A percentile compares a stretch with the other conserved stretches of the same genome.
Evolutionary conservation across 2,888 invertebrate genomes (phyloP).

Genomic region (Ennomos fuscantarius): DNA sequence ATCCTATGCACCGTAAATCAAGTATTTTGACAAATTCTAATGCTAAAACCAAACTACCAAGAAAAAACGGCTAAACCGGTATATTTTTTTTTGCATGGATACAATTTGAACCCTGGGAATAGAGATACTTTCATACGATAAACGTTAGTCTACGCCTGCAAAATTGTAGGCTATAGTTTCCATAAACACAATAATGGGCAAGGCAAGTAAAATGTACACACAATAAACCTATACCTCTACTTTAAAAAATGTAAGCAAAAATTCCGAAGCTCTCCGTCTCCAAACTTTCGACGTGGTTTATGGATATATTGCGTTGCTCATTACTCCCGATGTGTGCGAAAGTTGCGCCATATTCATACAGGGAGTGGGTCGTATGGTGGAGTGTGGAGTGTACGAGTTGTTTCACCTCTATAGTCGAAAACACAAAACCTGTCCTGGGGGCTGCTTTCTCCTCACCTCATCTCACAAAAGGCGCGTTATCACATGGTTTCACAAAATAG

Average conservation of each 20-base stretch:
- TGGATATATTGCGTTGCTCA: slow-evolving; percentile 28
- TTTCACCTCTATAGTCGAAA: slow-evolving; percentile 22
- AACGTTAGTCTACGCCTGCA: too few relatives aligned
- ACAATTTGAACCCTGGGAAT: too few relatives aligned
- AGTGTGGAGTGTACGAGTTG: slow-evolving; percentile 17
- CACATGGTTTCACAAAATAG: slow-evolving; percentile 22
- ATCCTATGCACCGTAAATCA: too few relatives aligned
- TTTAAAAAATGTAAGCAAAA: slow-evolving; percentile 15
- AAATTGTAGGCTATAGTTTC: too few relatives aligned
- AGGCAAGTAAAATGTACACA: not conserved
- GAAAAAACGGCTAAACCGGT: too few relatives aligned
- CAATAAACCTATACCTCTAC: slow-evolving; percentile 1
- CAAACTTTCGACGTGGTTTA: slow-evolving; percentile 28
- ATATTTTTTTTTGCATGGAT: too few relatives aligned
- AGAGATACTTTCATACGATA: too few relatives aligned
- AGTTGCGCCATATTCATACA: slow-evolving; percentile 29
- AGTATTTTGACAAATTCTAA: too few relatives aligned
- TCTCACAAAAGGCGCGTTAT: slow-evolving; percentile 26
- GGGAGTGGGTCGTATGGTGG: slow-evolving; percentile 21
- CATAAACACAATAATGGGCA: too few relatives aligned
- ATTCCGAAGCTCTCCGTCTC: slow-evolving; percentile 22
- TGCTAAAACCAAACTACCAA: too few relatives aligned
- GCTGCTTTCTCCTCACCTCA: slow-evolving; percentile 21
- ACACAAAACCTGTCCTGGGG: slow-evolving; percentile 27
- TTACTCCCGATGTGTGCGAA: slow-evolving; percentile 27